Conservation (phyloP, 2,113 vertebrate species). For the Aegithalos caudatus region DNA sequence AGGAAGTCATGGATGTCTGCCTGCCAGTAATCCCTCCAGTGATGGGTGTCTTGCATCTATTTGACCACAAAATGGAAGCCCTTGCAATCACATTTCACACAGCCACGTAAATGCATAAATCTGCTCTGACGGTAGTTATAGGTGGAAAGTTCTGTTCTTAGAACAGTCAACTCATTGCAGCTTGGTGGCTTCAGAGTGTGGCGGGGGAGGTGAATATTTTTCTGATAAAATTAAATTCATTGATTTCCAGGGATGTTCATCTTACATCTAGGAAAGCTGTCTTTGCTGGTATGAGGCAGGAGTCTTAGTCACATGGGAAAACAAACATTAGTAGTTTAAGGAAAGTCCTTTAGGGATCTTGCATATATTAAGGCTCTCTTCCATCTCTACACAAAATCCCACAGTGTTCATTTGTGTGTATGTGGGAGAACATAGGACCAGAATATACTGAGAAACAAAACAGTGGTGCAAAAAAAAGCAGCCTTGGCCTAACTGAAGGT, state of each 20-base stretch:
- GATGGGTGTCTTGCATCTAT: background rate
- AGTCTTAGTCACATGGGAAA: background rate
- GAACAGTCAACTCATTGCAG: background rate
- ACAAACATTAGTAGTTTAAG: fast-evolving
- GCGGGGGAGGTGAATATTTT: background rate
- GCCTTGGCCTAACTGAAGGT: background rate
- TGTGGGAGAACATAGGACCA: background rate
- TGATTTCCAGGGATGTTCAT: background rate
- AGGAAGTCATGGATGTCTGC: background rate
- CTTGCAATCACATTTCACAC: background rate
- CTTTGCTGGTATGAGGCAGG: background rate
- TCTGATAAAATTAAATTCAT: background rate
- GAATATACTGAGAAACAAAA: background rate
- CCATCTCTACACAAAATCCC: background rate
- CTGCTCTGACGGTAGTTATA: background rate
- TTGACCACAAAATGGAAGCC: background rate
- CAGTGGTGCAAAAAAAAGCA: background rate
- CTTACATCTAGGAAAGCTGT: background rate
- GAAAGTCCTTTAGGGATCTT: background rate
- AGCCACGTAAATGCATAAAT: background rate
- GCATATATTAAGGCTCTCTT: background rate
- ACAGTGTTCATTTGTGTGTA: background rate
- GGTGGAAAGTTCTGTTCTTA: background rate
- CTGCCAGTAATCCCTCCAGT: background rate
- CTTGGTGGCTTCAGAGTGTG: background rate